phyloP scores from a whole-genome alignment of 2,113 vertebrate species.

The Dromaius novaehollandiae region DNA sequence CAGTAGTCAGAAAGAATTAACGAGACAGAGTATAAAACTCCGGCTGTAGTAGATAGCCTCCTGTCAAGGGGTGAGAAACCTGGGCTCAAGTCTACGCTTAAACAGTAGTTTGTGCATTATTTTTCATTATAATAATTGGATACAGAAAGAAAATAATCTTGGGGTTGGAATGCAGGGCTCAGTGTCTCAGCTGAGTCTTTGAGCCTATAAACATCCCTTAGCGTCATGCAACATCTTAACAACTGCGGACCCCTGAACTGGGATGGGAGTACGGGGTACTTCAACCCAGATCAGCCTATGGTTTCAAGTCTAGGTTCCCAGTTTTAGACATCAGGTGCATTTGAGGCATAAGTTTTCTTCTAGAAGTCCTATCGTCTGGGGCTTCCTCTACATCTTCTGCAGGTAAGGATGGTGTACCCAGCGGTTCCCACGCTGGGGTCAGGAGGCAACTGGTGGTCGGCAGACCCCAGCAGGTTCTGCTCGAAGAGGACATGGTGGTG shows the following conservation, averaged over 20 bases:
- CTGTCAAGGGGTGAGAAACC: not conserved
- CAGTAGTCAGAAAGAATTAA: not conserved
- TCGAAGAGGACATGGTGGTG: not conserved
- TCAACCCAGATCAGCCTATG: not conserved
- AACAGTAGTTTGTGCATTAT: not conserved
- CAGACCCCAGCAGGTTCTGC: not conserved
- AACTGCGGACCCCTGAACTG: not conserved
- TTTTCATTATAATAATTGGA: not conserved
- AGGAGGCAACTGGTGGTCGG: not conserved
- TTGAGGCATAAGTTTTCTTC: not conserved
- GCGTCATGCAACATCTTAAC: not conserved
- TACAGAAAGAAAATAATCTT: not conserved
- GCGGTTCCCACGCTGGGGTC: not conserved
- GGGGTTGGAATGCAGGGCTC: not conserved
- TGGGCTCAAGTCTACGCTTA: not conserved
- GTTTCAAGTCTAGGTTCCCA: not conserved
- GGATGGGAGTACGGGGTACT: not conserved
- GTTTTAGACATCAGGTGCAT: not conserved
- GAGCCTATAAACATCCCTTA: not conserved
- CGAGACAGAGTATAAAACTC: not conserved
- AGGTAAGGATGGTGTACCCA: not conserved
- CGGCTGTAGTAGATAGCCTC: not conserved
- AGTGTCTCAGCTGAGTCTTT: not conserved
- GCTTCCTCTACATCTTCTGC: not conserved
- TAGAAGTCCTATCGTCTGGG: not conserved